Base-by-base conservation (phyloP, 2,888 invertebrate species). In the Archaeoteleia sp. region DNA sequence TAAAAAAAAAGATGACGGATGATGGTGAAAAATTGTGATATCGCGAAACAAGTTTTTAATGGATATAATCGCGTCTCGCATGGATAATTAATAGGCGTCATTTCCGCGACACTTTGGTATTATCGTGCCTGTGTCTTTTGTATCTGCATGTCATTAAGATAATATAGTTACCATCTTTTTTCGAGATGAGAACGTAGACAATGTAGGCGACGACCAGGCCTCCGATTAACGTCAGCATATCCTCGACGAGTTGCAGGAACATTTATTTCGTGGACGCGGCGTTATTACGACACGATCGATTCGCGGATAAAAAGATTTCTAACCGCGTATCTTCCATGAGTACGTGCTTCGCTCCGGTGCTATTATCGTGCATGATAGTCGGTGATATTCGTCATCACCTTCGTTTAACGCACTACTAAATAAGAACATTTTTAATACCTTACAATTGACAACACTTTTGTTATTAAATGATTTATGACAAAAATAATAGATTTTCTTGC, bases 151-250 rank as follows among this genome's bases (percentile, higher is more conserved):
- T 2, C 39, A 39, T 17, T n/a, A n/a, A 9, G 17, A 15, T 17
- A 58, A 40, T 29, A 60, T 71, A 70, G 54, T 80, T 83, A 84
- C 84, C 84, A 80, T 84, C 55, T 70, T 75, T 76, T 45, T 67
- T 77, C 51, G 62, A 67, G 70, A 81, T 25, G 46, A 82, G 72
- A 35, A 82, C 61, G 75, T 84, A 84, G 74, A 82, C 63, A 55
- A 83, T 68, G 73, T 79, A 84, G 65, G 73, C 73, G 70, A 84
- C 61, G 74, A 83, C 74, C 40, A 83, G 67, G 43, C 82, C 82
- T 48, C 82, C 83, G 67, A 84, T 78, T 66, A 84, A 67, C 67
- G 80, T 78, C 78, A 84, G 76, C 81, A 84, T 83, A 67, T 83
- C 81, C 70, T 74, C 70, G 46, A 78, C 53, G 34, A 80, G 45